Evolutionary conservation across 2,888 invertebrate species (phyloP).

Genomic region (Halictus quadricinctus): DNA sequence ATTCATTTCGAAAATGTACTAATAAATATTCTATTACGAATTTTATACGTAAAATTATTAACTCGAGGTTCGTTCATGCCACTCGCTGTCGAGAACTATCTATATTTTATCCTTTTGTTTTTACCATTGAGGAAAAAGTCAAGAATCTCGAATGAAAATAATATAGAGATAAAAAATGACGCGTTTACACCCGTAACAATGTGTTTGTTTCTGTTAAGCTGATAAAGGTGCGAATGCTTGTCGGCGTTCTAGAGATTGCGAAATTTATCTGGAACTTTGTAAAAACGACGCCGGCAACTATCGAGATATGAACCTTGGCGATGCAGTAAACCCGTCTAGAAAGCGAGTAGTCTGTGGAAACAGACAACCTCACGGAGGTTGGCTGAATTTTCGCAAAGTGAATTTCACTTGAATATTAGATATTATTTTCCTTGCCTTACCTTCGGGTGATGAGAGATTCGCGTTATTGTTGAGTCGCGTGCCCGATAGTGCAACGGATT

Average conservation of each 20-base stretch:
- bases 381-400: conserved; percentile 73
- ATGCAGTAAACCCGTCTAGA: conserved; percentile 59
- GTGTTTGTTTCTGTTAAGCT: not conserved
- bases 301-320: conserved; percentile 19
- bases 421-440: conserved; percentile 62
- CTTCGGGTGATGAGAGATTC: conserved; percentile 64
- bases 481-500: conserved; percentile 33
- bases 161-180: not conserved
- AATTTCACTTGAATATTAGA: conserved; percentile 70
- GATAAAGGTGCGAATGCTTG: not conserved
- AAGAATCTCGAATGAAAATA: not conserved
- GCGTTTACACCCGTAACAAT: not conserved
- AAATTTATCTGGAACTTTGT: conserved; percentile 18
- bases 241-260: not conserved
- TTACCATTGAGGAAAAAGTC: not conserved
- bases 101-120: not conserved
- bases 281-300: conserved; percentile 21
- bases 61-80: not conserved
- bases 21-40: not conserved
- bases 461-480: conserved; percentile 55
- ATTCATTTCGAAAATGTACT: not conserved
- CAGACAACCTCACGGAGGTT: conserved; percentile 77
- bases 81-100: not conserved
- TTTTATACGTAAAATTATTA: not conserved
- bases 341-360: conserved; percentile 65